Evolutionary conservation across 2,113 vertebrate species (phyloP).

Genomic region (Prionailurus viverrinus): DNA sequence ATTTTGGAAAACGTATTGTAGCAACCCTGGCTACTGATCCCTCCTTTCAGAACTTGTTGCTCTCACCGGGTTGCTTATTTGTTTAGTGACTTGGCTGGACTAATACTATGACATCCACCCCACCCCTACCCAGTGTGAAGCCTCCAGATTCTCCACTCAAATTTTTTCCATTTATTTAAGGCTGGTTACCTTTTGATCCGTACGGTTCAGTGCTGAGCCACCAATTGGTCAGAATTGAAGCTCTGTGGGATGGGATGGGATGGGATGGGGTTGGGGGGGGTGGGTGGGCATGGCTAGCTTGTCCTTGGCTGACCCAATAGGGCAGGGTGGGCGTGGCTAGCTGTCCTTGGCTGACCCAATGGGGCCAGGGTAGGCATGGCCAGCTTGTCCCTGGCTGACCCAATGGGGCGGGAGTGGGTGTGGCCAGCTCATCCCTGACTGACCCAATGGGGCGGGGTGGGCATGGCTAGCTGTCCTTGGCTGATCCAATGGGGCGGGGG

Average conservation of each 20-base stretch:
- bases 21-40: neutral
- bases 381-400: accelerated
- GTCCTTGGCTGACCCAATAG: neutral
- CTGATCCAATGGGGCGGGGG: no score
- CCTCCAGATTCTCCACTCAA: neutral
- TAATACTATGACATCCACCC: neutral
- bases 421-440: no score
- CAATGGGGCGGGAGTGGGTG: accelerated
- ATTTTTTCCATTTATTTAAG: neutral
- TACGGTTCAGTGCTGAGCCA: neutral
- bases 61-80: neutral
- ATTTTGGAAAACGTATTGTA: neutral
- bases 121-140: neutral
- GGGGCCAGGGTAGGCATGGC: accelerated
- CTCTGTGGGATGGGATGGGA: neutral
- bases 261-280: neutral
- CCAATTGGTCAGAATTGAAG: neutral
- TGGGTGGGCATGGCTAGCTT: no score
- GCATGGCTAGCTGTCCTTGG: accelerated
- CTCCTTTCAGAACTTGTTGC: neutral
- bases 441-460: no score
- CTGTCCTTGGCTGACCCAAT: no score
- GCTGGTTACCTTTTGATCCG: neutral
- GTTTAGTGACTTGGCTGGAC: neutral
- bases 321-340: no score